A percentile compares a stretch with the other conserved stretches of the same genome.
phyloP scores from a whole-genome alignment of 2,797 vertebrate genomes.

The Phrynocephalus vlangalii region DNA sequence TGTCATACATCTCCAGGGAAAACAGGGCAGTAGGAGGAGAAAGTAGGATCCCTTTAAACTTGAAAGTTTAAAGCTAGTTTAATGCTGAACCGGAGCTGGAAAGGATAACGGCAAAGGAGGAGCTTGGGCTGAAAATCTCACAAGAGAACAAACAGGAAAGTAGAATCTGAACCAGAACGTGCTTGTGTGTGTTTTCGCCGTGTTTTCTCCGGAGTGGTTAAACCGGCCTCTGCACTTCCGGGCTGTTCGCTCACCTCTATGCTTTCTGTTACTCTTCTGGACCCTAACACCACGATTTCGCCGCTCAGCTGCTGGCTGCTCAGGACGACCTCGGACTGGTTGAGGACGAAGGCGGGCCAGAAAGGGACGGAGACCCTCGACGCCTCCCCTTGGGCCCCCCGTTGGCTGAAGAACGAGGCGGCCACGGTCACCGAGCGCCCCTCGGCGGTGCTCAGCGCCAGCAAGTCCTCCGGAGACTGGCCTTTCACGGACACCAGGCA shows the following conservation, averaged over 20 bases:
- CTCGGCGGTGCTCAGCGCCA: constrained; percentile 59
- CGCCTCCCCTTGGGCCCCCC: constrained; percentile 20
- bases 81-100: too few species aligned
- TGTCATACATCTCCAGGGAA: too few species aligned
- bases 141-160: too few species aligned
- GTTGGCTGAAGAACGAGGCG: constrained; percentile 51
- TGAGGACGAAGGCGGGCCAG: constrained; percentile 73
- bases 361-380: constrained; percentile 68
- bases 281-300: constrained; percentile 66
- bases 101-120: too few species aligned
- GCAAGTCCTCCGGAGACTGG: constrained; percentile 54
- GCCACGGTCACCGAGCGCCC: constrained; percentile 48
- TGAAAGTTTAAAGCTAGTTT: too few species aligned
- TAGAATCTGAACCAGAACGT: too few species aligned
- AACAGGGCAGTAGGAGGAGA: not conserved
- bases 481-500: constrained; percentile 59
- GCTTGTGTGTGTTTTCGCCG: too few species aligned
- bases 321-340: constrained; percentile 68
- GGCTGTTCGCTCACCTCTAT: constrained; percentile 61
- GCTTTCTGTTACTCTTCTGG: constrained; percentile 64
- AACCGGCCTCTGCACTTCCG: not conserved
- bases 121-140: too few species aligned
- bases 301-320: constrained; percentile 28
- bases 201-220: too few species aligned
- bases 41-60: not conserved